Conservation (phyloP, 2,888 invertebrate genomes). For the Pseudanteris insignis region DNA sequence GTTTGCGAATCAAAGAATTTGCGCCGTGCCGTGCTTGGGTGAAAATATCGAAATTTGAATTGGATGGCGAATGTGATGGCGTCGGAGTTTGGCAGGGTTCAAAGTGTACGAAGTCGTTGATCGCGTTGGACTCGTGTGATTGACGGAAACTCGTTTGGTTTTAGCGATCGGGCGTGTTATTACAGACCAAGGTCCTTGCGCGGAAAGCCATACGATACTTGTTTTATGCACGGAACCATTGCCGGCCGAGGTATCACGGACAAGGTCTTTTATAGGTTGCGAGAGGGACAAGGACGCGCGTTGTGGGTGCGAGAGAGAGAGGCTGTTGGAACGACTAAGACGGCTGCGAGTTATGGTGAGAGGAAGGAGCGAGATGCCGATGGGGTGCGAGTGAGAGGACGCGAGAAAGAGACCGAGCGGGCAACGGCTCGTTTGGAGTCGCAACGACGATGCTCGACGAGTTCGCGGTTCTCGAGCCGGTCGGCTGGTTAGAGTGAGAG, state of each 20-base stretch:
- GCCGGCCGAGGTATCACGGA: slow-evolving; percentile 39
- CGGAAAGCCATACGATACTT: slow-evolving; percentile 45
- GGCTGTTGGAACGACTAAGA: no score
- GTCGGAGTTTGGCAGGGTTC: no score
- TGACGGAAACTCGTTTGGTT: slow-evolving; percentile 47
- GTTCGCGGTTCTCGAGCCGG: slow-evolving; percentile 51
- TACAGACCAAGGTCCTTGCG: slow-evolving; percentile 46
- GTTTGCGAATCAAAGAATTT: slow-evolving; percentile 17
- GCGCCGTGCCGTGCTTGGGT: neutral
- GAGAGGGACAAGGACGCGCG: slow-evolving; percentile 11
- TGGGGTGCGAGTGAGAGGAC: neutral
- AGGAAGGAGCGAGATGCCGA: slow-evolving; percentile 2
- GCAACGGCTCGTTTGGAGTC: slow-evolving; percentile 40
- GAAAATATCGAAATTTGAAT: neutral
- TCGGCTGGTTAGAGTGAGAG: slow-evolving; percentile 42
- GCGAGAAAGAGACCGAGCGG: slow-evolving; percentile 4
- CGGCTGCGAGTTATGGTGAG: no score
- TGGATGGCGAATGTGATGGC: slow-evolving; percentile 21
- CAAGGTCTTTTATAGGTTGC: slow-evolving; percentile 45
- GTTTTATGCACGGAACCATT: slow-evolving; percentile 45
- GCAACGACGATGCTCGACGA: slow-evolving; percentile 51
- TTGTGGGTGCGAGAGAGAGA: slow-evolving; percentile 2
- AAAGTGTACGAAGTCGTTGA: slow-evolving; percentile 22
- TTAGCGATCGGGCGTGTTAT: slow-evolving; percentile 46
- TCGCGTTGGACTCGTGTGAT: slow-evolving; percentile 39